Base-by-base conservation (phyloP, 2,888 invertebrate species). In the Pachycephus smyrnensis region DNA sequence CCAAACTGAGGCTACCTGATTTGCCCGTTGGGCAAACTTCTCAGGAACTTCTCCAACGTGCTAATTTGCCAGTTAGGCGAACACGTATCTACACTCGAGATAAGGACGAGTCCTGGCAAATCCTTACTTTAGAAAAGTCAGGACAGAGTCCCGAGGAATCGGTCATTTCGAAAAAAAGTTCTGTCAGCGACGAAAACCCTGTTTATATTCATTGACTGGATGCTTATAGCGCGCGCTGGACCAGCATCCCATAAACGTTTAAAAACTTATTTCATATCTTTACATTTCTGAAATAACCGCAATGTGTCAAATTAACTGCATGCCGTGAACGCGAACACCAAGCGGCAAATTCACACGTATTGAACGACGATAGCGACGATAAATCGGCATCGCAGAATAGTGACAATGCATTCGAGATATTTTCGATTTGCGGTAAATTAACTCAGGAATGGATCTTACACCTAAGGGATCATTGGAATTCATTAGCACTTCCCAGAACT, bases 41-140 rank as follows among this genome's bases (percentile, higher is more conserved):
- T 84, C 83, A 84, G 86, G 88, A 90, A 91, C 88, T 91, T 91
- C 88, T 88, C 89, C 90, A 90, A 90, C 88, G 90, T 89, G 89
- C 89, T 90, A 90, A 90, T 90, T 88, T 87, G 86, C 81, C 81
- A 83, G 83, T 84, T 78, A 75, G 75, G 77, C 68, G 69, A 73
- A 77, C 88, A 88, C 88, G 88, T 88, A 87, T 88, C 88, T 82
- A 82, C 76, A 83, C 81, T 82, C 80, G 82, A 87, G 87, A 88
- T 88, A 88, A 88, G 85, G 84, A 82, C 79, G 82, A 55, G 23
- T 9, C 9, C 55, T 55, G 55, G 2, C 0, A 23, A 9, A 55
- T 23, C 55, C 2, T 2, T 23, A 23, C 55, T 55, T 23, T 55
- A 2, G 23, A 55, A 23, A 23, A 23, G 55, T 55, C 55, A 23